Evolutionary conservation across 2,113 vertebrate genomes (phyloP).

Genomic region (Scomber japonicus): DNA sequence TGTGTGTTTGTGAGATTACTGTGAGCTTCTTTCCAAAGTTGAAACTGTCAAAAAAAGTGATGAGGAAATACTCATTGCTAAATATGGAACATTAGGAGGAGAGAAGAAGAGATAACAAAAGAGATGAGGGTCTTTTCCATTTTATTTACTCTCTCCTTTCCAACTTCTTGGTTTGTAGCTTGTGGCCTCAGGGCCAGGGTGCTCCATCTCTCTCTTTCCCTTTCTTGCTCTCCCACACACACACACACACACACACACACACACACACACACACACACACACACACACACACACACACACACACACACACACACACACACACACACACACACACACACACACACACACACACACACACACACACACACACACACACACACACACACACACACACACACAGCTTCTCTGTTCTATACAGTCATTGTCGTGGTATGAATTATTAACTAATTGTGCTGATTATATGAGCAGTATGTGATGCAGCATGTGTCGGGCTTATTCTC

Average conservation of each 20-base stretch:
- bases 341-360: neutral
- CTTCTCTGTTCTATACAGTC: constrained; percentile 16
- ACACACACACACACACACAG: constrained; percentile 24
- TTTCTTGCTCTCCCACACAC: neutral
- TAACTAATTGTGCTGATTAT: constrained; percentile 70
- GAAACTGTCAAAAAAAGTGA: neutral
- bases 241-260: constrained; percentile 20
- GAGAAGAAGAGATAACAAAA: neutral
- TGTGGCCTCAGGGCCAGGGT: constrained; percentile 25
- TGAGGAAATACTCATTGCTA: constrained; percentile 14
- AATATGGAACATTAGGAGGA: neutral
- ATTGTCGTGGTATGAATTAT: constrained; percentile 63
- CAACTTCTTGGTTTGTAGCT: constrained; percentile 35
- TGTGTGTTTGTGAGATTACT: neutral
- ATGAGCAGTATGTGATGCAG: constrained; percentile 47
- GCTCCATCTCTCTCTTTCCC: neutral
- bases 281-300: constrained; percentile 32
- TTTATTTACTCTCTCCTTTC: constrained; percentile 8
- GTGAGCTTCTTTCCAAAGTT: constrained; percentile 2
- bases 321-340: neutral
- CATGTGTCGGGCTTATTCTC: constrained; percentile 53
- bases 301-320: constrained; percentile 24
- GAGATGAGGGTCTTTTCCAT: neutral
- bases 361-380: constrained; percentile 9
- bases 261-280: constrained; percentile 23